phyloP scores from a whole-genome alignment of 2,113 vertebrate genomes.

The Amia ocellicauda region DNA sequence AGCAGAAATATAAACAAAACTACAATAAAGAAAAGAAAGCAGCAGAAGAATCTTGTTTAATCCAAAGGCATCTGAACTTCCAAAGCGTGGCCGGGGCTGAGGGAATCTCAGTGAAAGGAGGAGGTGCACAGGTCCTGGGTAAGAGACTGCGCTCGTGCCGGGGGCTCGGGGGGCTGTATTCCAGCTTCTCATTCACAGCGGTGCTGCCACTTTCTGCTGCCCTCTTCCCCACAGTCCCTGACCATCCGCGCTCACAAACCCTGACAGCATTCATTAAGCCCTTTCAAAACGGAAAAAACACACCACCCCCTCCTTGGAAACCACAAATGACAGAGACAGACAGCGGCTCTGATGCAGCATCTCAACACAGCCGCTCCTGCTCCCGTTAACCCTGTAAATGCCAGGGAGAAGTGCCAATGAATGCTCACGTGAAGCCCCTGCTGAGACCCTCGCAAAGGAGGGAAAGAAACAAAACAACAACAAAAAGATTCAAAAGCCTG shows the following conservation, averaged over 20 bases:
- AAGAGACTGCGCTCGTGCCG: too few species aligned
- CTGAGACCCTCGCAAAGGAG: too few species aligned
- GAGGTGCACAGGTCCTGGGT: slow-evolving; percentile 1
- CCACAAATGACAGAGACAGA: slow-evolving; percentile 58
- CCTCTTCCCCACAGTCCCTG: slow-evolving; percentile 39
- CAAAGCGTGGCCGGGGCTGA: slow-evolving; percentile 51
- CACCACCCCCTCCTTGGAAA: slow-evolving; percentile 58
- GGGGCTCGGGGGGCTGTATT: too few species aligned
- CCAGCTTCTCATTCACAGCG: slow-evolving; percentile 34
- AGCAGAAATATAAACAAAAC: too few species aligned
- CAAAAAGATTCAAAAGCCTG: background rate
- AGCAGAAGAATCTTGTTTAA: slow-evolving; percentile 31
- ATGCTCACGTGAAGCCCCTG: background rate
- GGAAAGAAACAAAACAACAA: background rate
- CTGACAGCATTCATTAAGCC: slow-evolving; percentile 63
- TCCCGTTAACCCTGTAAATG: slow-evolving; percentile 61
- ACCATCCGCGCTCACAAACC: slow-evolving; percentile 61
- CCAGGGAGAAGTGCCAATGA: too few species aligned
- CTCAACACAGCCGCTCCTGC: slow-evolving; percentile 37
- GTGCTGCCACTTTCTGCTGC: slow-evolving; percentile 47
- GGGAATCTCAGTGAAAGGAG: slow-evolving; percentile 33
- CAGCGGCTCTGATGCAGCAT: slow-evolving; percentile 46
- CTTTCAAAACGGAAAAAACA: slow-evolving; percentile 54
- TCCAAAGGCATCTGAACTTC: slow-evolving; percentile 38
- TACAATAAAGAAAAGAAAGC: too few species aligned